These are phyloP conservation scores for Stigmatopora argus DNA, from an alignment of 2,113 vertebrate species.

Conservation along the genomic window DNA sequence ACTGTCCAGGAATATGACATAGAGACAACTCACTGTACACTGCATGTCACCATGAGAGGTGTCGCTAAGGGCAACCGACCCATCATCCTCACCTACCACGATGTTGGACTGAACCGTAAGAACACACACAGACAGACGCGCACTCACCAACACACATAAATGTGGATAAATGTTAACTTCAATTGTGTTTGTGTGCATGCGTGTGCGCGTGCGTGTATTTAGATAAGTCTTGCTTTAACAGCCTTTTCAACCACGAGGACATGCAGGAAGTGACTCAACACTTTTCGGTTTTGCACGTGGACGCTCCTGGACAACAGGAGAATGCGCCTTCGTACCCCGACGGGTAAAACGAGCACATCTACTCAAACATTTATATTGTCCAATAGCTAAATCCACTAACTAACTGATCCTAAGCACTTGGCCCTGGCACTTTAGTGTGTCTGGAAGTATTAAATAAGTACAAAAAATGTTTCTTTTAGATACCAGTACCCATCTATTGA, in stretches of 20 bases:
- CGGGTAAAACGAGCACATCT: background rate
- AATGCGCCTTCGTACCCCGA: background rate
- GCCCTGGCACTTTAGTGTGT: too few relatives aligned
- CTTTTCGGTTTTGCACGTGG: slow-evolving; percentile 90
- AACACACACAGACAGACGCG: slow-evolving; percentile 13
- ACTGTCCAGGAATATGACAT: slow-evolving; percentile 85
- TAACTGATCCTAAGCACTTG: too few relatives aligned
- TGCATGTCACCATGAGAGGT: slow-evolving; percentile 91
- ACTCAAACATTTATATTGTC: too few relatives aligned
- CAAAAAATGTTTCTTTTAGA: slow-evolving; percentile 54
- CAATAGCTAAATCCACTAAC: too few relatives aligned
- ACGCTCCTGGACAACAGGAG: slow-evolving; percentile 60
- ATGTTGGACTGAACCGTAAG: slow-evolving; percentile 96
- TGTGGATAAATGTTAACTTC: background rate
- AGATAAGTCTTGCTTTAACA: slow-evolving; percentile 6
- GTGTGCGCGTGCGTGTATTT: background rate
- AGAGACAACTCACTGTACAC: slow-evolving; percentile 84
- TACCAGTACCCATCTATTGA: slow-evolving; percentile 95
- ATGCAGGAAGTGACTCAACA: slow-evolving; percentile 95
- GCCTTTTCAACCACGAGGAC: slow-evolving; percentile 83
- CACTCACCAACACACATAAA: background rate
- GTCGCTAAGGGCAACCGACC: slow-evolving; percentile 86
- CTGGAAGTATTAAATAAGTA: too few relatives aligned
- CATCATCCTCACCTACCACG: slow-evolving; percentile 92
- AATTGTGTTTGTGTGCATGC: background rate